phyloP scores from a whole-genome alignment of 2,113 vertebrate genomes.

The Scartelaos histophorus region DNA sequence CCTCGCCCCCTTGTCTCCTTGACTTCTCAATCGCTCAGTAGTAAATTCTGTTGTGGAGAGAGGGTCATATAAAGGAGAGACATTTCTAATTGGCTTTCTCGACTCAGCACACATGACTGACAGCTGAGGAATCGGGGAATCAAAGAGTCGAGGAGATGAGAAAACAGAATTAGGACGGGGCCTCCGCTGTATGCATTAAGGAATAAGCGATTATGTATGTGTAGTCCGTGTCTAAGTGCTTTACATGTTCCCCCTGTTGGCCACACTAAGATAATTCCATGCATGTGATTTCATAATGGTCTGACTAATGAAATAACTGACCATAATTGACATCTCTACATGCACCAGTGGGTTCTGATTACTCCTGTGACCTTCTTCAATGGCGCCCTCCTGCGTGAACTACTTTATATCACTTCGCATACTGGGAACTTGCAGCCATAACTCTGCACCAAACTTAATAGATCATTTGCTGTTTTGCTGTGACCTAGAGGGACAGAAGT shows the following conservation, averaged over 20 bases:
- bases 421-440: not conserved
- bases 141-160: not conserved
- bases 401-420: not conserved
- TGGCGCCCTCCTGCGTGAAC: not conserved
- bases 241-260: not conserved
- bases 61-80: not conserved
- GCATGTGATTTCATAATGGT: not conserved
- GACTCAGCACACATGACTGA: not conserved
- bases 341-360: not conserved
- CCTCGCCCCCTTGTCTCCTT: not conserved
- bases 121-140: not conserved
- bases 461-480: not conserved
- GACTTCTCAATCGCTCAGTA: not conserved
- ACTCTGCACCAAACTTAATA: constrained; percentile 3
- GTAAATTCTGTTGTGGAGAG: not conserved
- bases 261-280: not conserved
- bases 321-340: not conserved
- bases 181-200: not conserved
- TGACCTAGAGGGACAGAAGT: constrained; percentile 20
- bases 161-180: not conserved
- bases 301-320: not conserved
- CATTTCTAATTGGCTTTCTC: not conserved
- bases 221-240: not conserved
- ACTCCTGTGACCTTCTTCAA: not conserved
- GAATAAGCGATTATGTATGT: not conserved